Percentiles rank a stretch among this genome's conserved stretches.
These are phyloP conservation scores for Hydra vulgaris DNA, from an alignment of 30 jellyfish, hydroid and myxozoan species.

Conservation along the genomic window DNA sequence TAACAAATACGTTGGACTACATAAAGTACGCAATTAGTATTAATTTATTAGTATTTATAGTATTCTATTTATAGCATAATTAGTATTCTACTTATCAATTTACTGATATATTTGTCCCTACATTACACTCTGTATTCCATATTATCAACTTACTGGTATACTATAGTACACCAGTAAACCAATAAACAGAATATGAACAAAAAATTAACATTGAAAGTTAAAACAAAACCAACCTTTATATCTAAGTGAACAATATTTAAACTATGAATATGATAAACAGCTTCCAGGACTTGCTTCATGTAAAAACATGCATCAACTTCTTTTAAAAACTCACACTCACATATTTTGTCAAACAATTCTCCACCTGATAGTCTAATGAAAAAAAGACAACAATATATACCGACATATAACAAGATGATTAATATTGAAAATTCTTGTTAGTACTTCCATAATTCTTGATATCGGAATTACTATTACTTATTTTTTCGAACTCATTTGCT, in stretches of 20 bases:
- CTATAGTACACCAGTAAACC: too few relatives aligned
- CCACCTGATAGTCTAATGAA: slow-evolving; percentile 77
- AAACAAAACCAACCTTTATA: slow-evolving; percentile 46
- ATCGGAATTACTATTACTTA: neutral
- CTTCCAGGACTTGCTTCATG: slow-evolving; percentile 74
- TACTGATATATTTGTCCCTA: too few relatives aligned
- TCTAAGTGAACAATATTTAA: slow-evolving; percentile 77
- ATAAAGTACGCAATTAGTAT: too few relatives aligned
- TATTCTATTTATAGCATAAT: too few relatives aligned
- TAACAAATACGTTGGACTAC: too few relatives aligned
- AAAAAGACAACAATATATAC: neutral
- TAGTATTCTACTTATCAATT: too few relatives aligned
- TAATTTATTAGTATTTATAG: too few relatives aligned
- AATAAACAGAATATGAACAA: too few relatives aligned
- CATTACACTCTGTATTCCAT: too few relatives aligned
- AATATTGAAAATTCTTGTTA: neutral
- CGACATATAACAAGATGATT: neutral
- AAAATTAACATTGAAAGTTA: neutral
- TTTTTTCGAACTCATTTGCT: too few relatives aligned
- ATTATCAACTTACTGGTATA: too few relatives aligned
- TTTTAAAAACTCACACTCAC: slow-evolving; percentile 62
- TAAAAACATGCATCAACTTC: slow-evolving; percentile 85
- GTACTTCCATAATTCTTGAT: neutral
- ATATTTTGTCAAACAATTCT: slow-evolving; percentile 80
- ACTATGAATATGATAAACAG: slow-evolving; percentile 64